Evolutionary conservation across 92 coral and sea anemone species (phyloP), one percentile per base, ranked within the genome.

Genomic region (Bergia sp.): DNA sequence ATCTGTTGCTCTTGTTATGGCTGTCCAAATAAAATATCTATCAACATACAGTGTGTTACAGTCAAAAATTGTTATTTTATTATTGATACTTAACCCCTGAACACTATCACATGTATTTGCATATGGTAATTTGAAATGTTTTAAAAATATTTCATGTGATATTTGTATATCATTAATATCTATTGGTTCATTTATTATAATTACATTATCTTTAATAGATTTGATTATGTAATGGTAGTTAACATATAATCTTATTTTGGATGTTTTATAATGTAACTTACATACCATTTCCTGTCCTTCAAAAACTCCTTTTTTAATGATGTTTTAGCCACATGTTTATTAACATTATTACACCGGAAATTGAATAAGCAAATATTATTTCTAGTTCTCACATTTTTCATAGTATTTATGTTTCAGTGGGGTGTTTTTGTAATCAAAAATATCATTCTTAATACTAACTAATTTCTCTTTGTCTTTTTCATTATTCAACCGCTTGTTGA

Each of bases 51-150:
- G 88, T 12, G 76, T 84, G 37, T 66, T 84, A 37, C 79, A 69
- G 29, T 69, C 78, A 20, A 84, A 69, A 0, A 84, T 29, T 2
- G 88, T 84, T 9, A 84, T 67, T 18, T 65, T 84, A 10, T 74
- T 38, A 41, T 12, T 21, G 0, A 41, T 41, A 0, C 37, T 12
- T 74, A 74, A 74, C 0, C 88, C 78, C 37, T 84, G 88, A 3
- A 84, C 40, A 42, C 18, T 47, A 0, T 13, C 2, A 1, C 18
- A 18, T 16, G 18, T 77, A 0, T 36, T 42, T 1, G 87, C 87
- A 69, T 83, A 66, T 65, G 87, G 87, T 37, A 83, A 0, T 83
- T 83, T 83, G 87, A 83, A 83, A 67, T 83, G 77, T 36, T 83
- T 83, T 41, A 47, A 47, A 10, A 80, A 45, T 61, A 29, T 36